These are phyloP conservation scores for Ellobium chinense DNA, from an alignment of 2,888 invertebrate genomes.

Conservation along the genomic window DNA sequence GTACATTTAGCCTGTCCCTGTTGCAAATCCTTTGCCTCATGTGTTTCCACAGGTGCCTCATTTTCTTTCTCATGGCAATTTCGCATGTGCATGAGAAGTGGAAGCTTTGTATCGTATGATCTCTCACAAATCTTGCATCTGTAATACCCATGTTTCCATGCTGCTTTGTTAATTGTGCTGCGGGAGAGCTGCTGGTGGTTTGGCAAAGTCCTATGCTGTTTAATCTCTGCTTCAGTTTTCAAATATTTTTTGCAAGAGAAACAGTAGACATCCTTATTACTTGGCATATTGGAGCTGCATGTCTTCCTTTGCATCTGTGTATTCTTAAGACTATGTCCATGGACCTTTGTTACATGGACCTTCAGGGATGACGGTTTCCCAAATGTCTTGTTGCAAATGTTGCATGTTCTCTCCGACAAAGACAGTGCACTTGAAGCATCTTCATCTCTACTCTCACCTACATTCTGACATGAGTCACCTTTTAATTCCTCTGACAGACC, in stretches of 20 bases:
- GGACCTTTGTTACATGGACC: neutral
- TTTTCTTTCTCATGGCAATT: too few species aligned
- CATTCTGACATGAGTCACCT: neutral
- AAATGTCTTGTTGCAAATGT: neutral
- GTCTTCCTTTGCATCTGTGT: too few species aligned
- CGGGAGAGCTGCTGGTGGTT: neutral
- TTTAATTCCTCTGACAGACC: neutral
- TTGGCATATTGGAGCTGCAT: too few species aligned
- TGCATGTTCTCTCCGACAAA: neutral
- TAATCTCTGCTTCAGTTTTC: neutral
- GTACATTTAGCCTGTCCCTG: too few species aligned
- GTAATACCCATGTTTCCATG: neutral
- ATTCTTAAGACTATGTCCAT: too few species aligned
- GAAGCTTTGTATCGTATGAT: neutral
- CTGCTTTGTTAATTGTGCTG: neutral
- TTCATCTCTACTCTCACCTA: too few species aligned
- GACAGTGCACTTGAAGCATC: too few species aligned
- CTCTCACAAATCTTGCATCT: constrained; percentile 8
- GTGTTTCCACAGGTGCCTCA: too few species aligned
- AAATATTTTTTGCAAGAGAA: neutral
- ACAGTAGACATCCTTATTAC: neutral
- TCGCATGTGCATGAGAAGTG: neutral
- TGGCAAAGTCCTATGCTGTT: neutral
- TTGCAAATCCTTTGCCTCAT: too few species aligned
- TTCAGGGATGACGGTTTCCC: neutral